Conservation (phyloP, 2,888 invertebrate species). For the Geophilus truncorum region DNA sequence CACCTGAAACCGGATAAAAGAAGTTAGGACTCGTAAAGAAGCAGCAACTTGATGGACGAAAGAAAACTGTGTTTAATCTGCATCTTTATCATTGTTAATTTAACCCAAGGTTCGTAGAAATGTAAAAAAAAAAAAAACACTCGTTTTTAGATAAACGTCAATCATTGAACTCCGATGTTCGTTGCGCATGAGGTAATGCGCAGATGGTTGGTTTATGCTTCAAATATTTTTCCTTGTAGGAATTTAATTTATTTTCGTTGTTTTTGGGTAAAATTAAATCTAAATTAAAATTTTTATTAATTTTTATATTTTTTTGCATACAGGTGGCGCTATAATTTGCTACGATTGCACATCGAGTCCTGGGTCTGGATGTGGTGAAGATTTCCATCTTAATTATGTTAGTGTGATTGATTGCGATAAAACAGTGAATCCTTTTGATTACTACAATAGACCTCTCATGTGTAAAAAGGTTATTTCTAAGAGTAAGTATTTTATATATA, state of each 20-base stretch:
- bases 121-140: neutral
- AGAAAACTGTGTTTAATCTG: neutral
- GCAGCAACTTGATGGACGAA: neutral
- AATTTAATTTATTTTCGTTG: neutral
- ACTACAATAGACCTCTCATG: neutral
- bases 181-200: neutral
- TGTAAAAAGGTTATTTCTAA: neutral
- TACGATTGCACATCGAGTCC: neutral
- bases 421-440: neutral
- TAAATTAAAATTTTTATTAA: too few relatives aligned
- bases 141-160: neutral
- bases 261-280: neutral
- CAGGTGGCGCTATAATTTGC: neutral
- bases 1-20: neutral
- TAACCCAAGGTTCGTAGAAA: neutral
- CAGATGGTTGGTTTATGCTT: too few relatives aligned
- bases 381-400: neutral
- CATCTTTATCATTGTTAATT: neutral
- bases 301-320: neutral
- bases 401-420: neutral
- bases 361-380: neutral
- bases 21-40: neutral
- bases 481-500: neutral
- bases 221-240: too few relatives aligned
- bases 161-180: neutral